Conservation (phyloP, 2,888 invertebrate genomes). For the Ectemnius continuus region DNA sequence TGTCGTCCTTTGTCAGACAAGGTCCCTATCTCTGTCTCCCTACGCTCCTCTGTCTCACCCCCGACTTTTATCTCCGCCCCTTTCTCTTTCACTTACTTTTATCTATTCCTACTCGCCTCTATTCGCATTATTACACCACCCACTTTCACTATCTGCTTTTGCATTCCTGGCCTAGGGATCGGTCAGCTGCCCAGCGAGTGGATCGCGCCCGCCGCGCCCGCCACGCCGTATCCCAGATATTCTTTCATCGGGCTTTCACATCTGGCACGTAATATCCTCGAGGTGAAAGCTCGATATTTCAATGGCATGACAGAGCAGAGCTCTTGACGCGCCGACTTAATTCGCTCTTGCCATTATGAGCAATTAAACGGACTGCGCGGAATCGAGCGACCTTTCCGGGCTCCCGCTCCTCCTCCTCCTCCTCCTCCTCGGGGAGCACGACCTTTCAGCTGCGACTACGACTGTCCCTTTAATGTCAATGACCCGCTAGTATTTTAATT, state of each 20-base stretch:
- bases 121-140: slow-evolving; percentile 48
- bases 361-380: slow-evolving; percentile 45
- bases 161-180: background rate
- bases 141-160: slow-evolving; percentile 30
- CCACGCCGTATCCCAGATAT: background rate
- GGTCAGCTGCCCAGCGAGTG: background rate
- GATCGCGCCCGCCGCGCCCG: background rate
- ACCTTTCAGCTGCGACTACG: slow-evolving; percentile 44
- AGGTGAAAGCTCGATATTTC: background rate
- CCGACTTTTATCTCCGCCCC: slow-evolving; percentile 55
- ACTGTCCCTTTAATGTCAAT: slow-evolving; percentile 49
- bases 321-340: background rate
- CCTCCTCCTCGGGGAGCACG: slow-evolving; percentile 26
- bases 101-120: slow-evolving; percentile 59
- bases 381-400: slow-evolving; percentile 54
- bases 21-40: slow-evolving; percentile 61
- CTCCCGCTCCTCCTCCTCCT: slow-evolving; percentile 21
- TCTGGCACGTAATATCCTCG: background rate
- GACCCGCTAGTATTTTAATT: slow-evolving; percentile 15
- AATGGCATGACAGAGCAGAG: background rate
- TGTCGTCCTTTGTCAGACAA: slow-evolving; percentile 75
- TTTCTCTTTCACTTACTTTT: slow-evolving; percentile 63
- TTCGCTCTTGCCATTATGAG: background rate
- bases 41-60: slow-evolving; percentile 43
- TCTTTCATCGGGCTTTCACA: background rate